Percentiles rank a stretch among this genome's conserved stretches.
Conservation (phyloP, 1,140 invertebrate species). For the Euura saliciscinereae region DNA sequence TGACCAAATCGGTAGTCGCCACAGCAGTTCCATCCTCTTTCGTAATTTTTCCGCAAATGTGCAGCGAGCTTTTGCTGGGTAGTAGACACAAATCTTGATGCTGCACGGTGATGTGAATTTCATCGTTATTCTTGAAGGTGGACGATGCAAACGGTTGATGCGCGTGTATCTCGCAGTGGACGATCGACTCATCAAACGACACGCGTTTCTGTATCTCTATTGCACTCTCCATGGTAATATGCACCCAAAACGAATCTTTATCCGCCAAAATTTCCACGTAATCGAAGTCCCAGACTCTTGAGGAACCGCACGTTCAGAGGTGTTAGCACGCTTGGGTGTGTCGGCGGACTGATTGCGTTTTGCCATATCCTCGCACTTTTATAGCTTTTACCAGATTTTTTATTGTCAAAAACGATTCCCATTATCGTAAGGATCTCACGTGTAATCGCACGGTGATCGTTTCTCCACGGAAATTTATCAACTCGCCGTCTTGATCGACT, state of each 20-base stretch:
- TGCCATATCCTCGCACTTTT: no score
- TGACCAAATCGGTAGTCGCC: conserved; percentile 31
- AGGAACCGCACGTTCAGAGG: conserved; percentile 27
- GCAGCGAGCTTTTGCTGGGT: conserved; percentile 33
- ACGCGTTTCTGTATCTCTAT: no score
- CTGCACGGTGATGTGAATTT: conserved; percentile 1
- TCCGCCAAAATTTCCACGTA: no score
- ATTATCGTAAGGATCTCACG: conserved; percentile 17
- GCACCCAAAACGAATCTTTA: no score
- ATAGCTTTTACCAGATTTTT: not conserved
- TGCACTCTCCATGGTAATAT: no score
- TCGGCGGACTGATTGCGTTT: no score
- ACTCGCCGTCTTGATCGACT: no score
- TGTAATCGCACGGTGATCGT: conserved; percentile 24
- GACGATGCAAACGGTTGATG: no score
- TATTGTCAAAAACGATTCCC: conserved; percentile 16
- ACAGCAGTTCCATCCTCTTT: conserved; percentile 24
- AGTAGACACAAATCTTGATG: no score
- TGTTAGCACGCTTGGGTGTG: conserved; percentile 28
- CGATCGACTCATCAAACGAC: no score
- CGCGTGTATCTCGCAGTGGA: no score
- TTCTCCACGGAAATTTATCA: no score
- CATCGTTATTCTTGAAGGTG: conserved; percentile 39
- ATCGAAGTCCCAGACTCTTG: conserved; percentile 29
- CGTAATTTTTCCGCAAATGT: conserved; percentile 38